Conservation (phyloP, 2,113 vertebrate genomes). For the Chaenogobius annularis region DNA sequence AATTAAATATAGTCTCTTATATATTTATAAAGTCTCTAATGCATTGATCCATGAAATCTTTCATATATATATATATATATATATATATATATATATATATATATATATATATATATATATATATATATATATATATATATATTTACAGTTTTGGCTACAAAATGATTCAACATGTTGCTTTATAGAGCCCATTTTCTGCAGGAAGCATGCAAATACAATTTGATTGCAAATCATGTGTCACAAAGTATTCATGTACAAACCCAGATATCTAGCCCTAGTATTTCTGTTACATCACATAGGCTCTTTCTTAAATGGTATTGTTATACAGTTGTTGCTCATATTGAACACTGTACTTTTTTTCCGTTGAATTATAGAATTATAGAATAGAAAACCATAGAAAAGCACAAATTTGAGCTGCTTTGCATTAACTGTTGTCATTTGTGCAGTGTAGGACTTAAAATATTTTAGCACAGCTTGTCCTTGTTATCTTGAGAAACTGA, state of each 20-base stretch:
- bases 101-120: too few relatives aligned
- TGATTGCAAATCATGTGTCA: neutral
- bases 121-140: too few relatives aligned
- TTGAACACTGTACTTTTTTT: neutral
- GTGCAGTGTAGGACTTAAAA: conserved; percentile 16
- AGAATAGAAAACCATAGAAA: conserved; percentile 20
- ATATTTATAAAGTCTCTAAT: conserved; percentile 39
- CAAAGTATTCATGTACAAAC: neutral
- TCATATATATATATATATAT: too few relatives aligned
- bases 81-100: too few relatives aligned
- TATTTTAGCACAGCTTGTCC: conserved; percentile 10
- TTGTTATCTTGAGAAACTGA: conserved; percentile 22
- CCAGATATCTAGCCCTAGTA: neutral
- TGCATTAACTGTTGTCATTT: conserved; percentile 8
- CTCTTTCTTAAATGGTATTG: too few relatives aligned
- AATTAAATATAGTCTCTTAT: conserved; percentile 58
- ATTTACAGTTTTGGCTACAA: too few relatives aligned
- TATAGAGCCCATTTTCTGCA: neutral
- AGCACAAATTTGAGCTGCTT: conserved; percentile 15
- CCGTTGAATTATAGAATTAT: neutral
- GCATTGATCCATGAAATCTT: neutral
- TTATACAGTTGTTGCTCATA: neutral
- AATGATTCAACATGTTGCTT: neutral
- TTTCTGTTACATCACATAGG: neutral
- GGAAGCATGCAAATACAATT: neutral